These are phyloP conservation scores for Aphidius gifuensis DNA, from an alignment of 1,140 invertebrate species.

Conservation along the genomic window DNA sequence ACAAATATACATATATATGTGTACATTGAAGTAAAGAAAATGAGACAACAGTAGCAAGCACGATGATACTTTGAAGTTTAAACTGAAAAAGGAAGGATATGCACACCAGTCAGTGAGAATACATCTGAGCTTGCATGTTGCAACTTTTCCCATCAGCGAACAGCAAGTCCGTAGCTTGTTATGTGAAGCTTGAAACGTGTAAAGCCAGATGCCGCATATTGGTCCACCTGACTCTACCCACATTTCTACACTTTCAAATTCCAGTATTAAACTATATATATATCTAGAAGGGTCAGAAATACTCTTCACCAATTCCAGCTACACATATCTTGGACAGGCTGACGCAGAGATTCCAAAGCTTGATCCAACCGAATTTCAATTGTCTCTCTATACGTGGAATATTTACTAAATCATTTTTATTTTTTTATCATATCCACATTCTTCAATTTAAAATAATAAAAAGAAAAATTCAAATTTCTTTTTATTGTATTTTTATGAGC, in stretches of 20 bases:
- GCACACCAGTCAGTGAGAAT: slow-evolving; percentile 19
- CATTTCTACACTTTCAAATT: background rate
- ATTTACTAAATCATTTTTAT: background rate
- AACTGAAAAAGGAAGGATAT: background rate
- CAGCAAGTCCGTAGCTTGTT: slow-evolving; percentile 49
- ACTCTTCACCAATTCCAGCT: background rate
- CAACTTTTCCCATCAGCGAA: slow-evolving; percentile 55
- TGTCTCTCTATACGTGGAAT: background rate
- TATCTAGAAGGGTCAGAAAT: background rate
- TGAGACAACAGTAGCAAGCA: background rate
- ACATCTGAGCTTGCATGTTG: slow-evolving; percentile 48
- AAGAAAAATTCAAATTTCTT: too few species aligned
- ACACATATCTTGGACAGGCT: background rate
- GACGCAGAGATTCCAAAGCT: background rate
- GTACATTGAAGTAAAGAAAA: too few species aligned
- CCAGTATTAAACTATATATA: background rate
- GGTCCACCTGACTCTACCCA: slow-evolving; percentile 38
- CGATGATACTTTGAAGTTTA: background rate
- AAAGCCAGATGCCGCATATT: slow-evolving; percentile 54
- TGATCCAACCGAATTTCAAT: slow-evolving; percentile 4
- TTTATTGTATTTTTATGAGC: slow-evolving; percentile 1
- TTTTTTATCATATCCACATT: background rate
- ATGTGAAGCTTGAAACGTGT: slow-evolving; percentile 53
- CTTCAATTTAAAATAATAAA: background rate
- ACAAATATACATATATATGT: too few species aligned